Conservation (phyloP, 2,888 invertebrate genomes). For the Philaethria dido region DNA sequence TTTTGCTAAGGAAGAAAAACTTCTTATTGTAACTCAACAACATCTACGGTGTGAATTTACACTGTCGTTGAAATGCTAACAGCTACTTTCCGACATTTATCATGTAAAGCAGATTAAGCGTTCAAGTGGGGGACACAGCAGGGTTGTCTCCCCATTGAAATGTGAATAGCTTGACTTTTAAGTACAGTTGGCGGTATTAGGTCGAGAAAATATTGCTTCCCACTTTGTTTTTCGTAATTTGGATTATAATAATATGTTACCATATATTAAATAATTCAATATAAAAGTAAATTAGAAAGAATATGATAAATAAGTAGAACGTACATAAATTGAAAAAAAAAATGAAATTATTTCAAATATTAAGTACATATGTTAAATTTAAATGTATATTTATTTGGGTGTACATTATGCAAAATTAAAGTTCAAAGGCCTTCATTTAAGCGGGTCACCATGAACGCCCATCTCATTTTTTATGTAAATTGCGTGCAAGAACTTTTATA, state of each 20-base stretch:
- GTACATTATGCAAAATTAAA: conserved; percentile 2
- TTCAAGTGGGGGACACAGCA: conserved; percentile 44
- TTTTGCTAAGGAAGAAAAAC: conserved; percentile 9
- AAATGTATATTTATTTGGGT: background rate
- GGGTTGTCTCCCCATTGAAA: conserved; percentile 59
- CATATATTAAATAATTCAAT: background rate
- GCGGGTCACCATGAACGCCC: conserved; percentile 13
- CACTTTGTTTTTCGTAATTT: background rate
- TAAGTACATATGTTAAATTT: no score
- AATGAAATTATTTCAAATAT: background rate
- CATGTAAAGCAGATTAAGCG: conserved; percentile 43
- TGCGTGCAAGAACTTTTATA: conserved; percentile 19
- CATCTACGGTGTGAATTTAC: conserved; percentile 19
- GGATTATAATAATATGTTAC: background rate
- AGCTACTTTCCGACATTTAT: conserved; percentile 42
- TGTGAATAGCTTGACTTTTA: conserved; percentile 64
- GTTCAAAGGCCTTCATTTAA: conserved; percentile 7
- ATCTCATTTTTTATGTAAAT: conserved; percentile 26
- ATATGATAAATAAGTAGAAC: no score
- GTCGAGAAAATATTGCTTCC: background rate
- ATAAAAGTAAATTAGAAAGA: no score
- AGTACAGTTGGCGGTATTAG: background rate
- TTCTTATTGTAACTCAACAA: conserved; percentile 15
- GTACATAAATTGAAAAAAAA: no score
- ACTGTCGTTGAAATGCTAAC: conserved; percentile 34